Conservation (phyloP, 2,888 invertebrate species). For the Diarsia dahlii region DNA sequence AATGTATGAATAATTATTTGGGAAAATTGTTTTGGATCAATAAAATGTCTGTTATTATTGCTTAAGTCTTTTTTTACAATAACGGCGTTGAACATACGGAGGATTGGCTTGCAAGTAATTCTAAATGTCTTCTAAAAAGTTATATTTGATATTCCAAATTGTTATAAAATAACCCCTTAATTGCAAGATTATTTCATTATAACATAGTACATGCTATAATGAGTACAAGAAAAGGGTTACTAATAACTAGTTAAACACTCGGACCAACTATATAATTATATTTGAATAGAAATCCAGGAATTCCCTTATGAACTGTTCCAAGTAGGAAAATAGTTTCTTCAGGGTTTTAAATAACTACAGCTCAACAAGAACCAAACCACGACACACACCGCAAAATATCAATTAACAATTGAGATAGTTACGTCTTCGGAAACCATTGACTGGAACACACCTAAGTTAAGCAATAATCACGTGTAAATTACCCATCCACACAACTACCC, state of each 20-base stretch:
- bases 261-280: no score
- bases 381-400: background rate
- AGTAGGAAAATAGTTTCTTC: background rate
- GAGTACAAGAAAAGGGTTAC: background rate
- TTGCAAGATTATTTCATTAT: no score
- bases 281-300: background rate
- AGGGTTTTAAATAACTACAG: background rate
- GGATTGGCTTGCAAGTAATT: background rate
- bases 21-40: constrained; percentile 27
- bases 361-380: background rate
- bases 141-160: background rate
- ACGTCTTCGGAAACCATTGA: background rate
- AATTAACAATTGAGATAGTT: background rate
- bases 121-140: background rate
- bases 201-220: no score
- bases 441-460: background rate
- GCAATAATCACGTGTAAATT: background rate
- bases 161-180: background rate
- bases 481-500: background rate
- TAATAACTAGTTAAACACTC: background rate
- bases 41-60: constrained; percentile 1
- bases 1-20: constrained; percentile 30
- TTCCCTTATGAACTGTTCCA: background rate
- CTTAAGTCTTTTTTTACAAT: background rate
- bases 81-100: background rate